A percentile compares a stretch with the other conserved stretches of the same genome.
Evolutionary conservation across 1,140 invertebrate genomes (phyloP).

Genomic region (Nymphalis io): DNA sequence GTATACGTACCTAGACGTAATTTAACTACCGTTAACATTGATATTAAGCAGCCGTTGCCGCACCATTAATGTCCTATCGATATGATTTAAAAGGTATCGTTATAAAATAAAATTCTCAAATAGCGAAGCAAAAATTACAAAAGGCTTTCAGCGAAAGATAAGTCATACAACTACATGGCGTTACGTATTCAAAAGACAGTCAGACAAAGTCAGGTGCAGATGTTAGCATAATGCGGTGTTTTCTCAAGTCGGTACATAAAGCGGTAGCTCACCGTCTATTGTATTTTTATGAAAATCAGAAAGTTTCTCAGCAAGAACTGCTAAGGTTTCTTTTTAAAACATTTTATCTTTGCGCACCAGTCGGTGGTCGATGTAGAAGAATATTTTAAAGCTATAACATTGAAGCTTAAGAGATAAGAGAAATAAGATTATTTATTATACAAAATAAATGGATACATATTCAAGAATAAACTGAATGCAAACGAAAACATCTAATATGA

Average conservation of each 20-base stretch:
- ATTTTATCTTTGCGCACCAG: constrained; percentile 22
- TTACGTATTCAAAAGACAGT: constrained; percentile 4
- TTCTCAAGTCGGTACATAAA: constrained; percentile 22
- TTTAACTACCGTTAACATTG: too few species aligned
- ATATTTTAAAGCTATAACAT: constrained; percentile 10
- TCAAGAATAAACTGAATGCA: too few species aligned
- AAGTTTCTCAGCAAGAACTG: constrained; percentile 16
- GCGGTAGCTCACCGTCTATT: constrained; percentile 12
- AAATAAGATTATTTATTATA: too few species aligned
- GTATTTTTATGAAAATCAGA: constrained; percentile 33
- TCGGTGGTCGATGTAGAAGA: not conserved
- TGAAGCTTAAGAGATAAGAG: not conserved
- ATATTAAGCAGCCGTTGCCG: too few species aligned
- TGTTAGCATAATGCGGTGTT: constrained; percentile 24
- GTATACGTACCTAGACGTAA: too few species aligned
- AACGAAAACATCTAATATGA: too few species aligned
- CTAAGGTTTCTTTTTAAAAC: constrained; percentile 26
- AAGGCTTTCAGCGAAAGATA: not conserved
- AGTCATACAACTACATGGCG: not conserved
- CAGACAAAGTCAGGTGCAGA: constrained; percentile 4
- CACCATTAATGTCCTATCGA: too few species aligned
- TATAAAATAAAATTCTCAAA: too few species aligned
- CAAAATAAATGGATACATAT: too few species aligned
- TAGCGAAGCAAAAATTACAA: too few species aligned
- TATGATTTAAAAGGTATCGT: too few species aligned